Base-by-base conservation (phyloP, 2,113 vertebrate genomes). In the Xerus inauris region DNA sequence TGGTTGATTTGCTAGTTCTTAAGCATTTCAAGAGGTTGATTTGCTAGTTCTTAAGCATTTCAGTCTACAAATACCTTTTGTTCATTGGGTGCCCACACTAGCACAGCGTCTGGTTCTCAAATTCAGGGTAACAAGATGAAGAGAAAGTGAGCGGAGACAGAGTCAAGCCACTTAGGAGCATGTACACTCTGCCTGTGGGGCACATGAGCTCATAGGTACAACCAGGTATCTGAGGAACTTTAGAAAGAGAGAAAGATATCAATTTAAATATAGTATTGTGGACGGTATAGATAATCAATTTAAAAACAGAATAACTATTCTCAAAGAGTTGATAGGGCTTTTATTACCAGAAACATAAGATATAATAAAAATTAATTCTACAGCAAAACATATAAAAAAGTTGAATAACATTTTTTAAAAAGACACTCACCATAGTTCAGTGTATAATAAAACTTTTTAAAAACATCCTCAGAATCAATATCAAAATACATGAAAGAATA, bases 381-480 rank as follows among this genome's bases (percentile, higher is more conserved):
- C 3, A 1, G 26, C 3, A 91, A 91, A 87, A 6, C 20, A 30
- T 7, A n/a, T 0, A 14, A 47, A 87, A 88, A 90, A 30, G 4
- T 20, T 81, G 42, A 54, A 30, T 16, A 73, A 57, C 7, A 10
- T 35, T 42, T 67, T 30, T 54, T 6, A 49, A 40, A 77, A 42
- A 26, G 2, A 14, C 24, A 42, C 38, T 0, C 14, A 10, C 22
- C 6, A 28, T n/a, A 4, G 0, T 57, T 64, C 13, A 79, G 24
- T 45, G 54, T 65, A n/a, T 17, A 65, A 57, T 24, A 87, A 35
- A n/a, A 13, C 8, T 62, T 62, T 57, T 24, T 19, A 35, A 51
- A 38, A 35, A 6, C n/a, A 24, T 62, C 9, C 30, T 57, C 22
- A 89, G 57, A 54, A 19, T 13, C 12, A 20, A 32, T 54, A 24